phyloP scores from a whole-genome alignment of 2,113 vertebrate species.

The Ia io region DNA sequence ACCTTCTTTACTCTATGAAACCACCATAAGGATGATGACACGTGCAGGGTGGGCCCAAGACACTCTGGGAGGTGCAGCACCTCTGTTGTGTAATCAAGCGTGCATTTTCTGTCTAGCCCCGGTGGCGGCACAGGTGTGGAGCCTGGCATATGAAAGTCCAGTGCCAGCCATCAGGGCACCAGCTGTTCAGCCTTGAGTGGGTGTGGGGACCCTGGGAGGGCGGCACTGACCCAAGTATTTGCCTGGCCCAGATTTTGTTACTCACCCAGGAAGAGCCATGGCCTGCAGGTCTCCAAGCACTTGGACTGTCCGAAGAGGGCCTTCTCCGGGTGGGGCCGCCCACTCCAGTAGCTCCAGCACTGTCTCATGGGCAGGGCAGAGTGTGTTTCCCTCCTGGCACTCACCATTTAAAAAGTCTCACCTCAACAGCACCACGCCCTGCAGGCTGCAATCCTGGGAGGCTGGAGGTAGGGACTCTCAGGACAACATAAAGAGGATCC shows the following conservation, averaged over 20 bases:
- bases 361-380: background rate
- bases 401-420: background rate
- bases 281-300: background rate
- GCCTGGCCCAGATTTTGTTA: background rate
- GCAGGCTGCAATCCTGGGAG: background rate
- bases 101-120: background rate
- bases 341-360: background rate
- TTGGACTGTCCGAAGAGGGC: background rate
- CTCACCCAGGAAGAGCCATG: background rate
- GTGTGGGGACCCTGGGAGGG: background rate
- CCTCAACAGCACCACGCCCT: background rate
- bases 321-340: rapidly evolving
- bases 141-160: background rate
- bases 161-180: background rate
- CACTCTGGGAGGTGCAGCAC: background rate
- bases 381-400: background rate
- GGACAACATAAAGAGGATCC: background rate
- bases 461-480: background rate
- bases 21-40: background rate
- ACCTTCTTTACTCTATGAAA: no score
- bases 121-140: background rate
- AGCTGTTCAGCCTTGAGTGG: no score
- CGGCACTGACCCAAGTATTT: background rate
- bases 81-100: background rate
- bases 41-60: background rate